Evolutionary conservation across 2,113 vertebrate genomes (phyloP).

Genomic region (Theristicus caerulescens): DNA sequence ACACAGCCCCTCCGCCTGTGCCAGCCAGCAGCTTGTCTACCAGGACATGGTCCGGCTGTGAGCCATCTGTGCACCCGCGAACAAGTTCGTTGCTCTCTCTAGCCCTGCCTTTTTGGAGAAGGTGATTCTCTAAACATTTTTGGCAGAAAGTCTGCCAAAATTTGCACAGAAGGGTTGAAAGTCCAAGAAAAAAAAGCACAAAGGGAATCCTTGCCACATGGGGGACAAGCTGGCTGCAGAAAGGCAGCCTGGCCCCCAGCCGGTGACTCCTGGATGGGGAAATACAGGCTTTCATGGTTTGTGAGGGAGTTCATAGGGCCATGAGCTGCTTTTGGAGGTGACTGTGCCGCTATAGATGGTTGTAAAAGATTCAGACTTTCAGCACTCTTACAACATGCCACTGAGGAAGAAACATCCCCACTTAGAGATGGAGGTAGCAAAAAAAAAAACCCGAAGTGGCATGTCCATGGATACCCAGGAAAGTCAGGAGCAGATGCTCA

Average conservation of each 20-base stretch:
- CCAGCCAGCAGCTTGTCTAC: neutral
- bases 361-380: neutral
- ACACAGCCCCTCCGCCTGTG: neutral
- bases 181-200: neutral
- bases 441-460: neutral
- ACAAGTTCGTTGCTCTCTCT: neutral
- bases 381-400: neutral
- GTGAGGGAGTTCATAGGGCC: neutral
- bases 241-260: neutral
- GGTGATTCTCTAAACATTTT: neutral
- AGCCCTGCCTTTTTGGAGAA: neutral
- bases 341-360: neutral
- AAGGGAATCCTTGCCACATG: neutral
- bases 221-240: neutral
- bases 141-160: neutral
- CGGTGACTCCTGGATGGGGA: neutral
- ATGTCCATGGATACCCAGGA: neutral
- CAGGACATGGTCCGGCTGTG: fast-evolving
- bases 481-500: neutral
- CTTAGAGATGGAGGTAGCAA: neutral
- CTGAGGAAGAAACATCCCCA: neutral
- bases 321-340: neutral
- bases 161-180: neutral
- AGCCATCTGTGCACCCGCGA: neutral
- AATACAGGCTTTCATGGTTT: neutral